A percentile compares a stretch with the other conserved stretches of the same genome.
These are phyloP conservation scores for Ochropleura leucogaster DNA, from an alignment of 2,888 invertebrate genomes.

Conservation along the genomic window DNA sequence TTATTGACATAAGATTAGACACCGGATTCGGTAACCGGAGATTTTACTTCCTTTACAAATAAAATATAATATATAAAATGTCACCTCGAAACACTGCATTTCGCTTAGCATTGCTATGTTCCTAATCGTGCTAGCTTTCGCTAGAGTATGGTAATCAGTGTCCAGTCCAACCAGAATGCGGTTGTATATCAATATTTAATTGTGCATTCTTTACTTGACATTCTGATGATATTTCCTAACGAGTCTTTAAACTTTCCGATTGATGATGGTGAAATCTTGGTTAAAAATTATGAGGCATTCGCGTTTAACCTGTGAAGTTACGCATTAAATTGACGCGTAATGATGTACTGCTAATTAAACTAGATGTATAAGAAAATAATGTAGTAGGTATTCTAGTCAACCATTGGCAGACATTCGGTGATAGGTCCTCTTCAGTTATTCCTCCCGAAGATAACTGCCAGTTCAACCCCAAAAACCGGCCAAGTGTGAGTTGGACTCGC, in stretches of 20 bases:
- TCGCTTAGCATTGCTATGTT: conserved; percentile 29
- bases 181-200: conserved; percentile 32
- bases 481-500: no score
- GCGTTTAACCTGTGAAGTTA: conserved; percentile 14
- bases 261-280: conserved; percentile 41
- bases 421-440: background rate
- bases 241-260: conserved; percentile 15
- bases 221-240: conserved; percentile 16
- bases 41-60: background rate
- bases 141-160: conserved; percentile 43
- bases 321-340: background rate
- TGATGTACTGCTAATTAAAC: background rate
- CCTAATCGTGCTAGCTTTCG: conserved; percentile 42
- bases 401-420: background rate
- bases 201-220: conserved; percentile 41
- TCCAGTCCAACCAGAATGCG: conserved; percentile 33
- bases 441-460: background rate
- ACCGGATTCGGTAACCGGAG: background rate
- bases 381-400: background rate
- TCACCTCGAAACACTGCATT: conserved; percentile 5
- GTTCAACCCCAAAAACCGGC: background rate
- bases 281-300: conserved; percentile 25
- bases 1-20: background rate
- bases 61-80: conserved; percentile 17
- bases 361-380: background rate